Conservation (phyloP, 2,113 vertebrate genomes). For the Montifringilla adamsi region DNA sequence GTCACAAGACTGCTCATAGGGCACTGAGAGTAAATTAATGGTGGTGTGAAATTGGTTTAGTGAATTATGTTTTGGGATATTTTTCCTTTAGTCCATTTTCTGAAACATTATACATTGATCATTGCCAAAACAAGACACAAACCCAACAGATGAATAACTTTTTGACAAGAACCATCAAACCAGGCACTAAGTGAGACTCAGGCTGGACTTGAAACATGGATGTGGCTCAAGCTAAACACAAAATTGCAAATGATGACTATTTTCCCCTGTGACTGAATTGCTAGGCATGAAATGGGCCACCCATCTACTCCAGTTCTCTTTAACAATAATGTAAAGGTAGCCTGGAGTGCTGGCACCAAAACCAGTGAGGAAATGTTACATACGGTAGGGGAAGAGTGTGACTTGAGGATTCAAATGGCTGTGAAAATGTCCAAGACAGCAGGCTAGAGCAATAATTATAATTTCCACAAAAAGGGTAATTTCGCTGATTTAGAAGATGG, state of each 20-base stretch:
- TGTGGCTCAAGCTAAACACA: not conserved
- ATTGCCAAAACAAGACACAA: not conserved
- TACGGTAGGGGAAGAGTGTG: not conserved
- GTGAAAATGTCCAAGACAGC: not conserved
- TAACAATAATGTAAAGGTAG: not conserved
- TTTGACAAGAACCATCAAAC: not conserved
- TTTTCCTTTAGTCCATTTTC: not conserved
- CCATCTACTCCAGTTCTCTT: not conserved
- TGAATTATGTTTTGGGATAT: fast-evolving
- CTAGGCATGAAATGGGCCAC: not conserved
- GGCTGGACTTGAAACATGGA: not conserved
- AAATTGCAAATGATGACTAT: not conserved
- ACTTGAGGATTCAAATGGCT: not conserved
- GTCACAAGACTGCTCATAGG: not conserved
- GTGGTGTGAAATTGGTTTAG: not conserved
- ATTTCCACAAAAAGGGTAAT: not conserved
- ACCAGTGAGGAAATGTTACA: not conserved
- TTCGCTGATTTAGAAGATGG: not conserved
- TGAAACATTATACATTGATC: not conserved
- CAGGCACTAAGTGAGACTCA: not conserved
- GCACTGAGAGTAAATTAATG: not conserved
- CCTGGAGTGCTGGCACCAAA: not conserved
- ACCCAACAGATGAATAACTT: not conserved
- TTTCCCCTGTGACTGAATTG: not conserved
- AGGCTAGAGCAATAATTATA: not conserved